A percentile compares a stretch with the other conserved stretches of the same genome.
phyloP scores from a whole-genome alignment of 2,888 invertebrate species.

The Eulithis prunata region DNA sequence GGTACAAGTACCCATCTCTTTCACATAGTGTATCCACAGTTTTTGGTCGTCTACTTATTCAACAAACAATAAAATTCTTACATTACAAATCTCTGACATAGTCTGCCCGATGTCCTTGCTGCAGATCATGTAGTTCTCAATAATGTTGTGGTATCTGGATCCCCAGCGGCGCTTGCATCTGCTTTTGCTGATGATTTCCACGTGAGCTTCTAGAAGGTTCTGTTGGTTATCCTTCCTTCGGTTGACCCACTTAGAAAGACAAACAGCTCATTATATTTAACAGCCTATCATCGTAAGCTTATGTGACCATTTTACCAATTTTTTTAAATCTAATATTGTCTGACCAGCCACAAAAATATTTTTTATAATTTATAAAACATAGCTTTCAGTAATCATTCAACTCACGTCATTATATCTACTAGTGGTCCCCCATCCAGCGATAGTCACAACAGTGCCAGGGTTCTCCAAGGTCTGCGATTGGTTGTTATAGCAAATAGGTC shows the following conservation, averaged over 20 bases:
- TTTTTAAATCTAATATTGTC: no score
- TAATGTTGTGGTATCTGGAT: slow-evolving; percentile 68
- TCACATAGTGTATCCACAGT: no score
- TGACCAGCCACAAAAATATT: no score
- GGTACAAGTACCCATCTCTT: no score
- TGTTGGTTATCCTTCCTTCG: slow-evolving; percentile 66
- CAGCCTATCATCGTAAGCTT: neutral
- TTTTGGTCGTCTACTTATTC: no score
- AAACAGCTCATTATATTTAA: slow-evolving; percentile 14
- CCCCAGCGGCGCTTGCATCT: slow-evolving; percentile 76
- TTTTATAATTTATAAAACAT: no score
- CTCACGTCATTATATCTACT: slow-evolving; percentile 68
- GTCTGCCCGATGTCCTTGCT: slow-evolving; percentile 71
- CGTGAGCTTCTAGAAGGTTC: slow-evolving; percentile 61
- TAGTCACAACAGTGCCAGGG: slow-evolving; percentile 59
- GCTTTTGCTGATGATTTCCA: slow-evolving; percentile 66
- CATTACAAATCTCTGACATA: slow-evolving; percentile 78
- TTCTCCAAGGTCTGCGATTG: slow-evolving; percentile 69
- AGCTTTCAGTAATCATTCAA: slow-evolving; percentile 2
- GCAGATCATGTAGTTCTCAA: slow-evolving; percentile 78
- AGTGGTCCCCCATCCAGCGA: slow-evolving; percentile 75
- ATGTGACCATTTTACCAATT: no score
- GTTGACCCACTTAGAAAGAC: slow-evolving; percentile 63
- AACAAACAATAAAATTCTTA: slow-evolving; percentile 45
- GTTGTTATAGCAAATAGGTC: slow-evolving; percentile 71